These are phyloP conservation scores for Meteorus colon DNA, from an alignment of 2,888 invertebrate genomes.

Conservation along the genomic window DNA sequence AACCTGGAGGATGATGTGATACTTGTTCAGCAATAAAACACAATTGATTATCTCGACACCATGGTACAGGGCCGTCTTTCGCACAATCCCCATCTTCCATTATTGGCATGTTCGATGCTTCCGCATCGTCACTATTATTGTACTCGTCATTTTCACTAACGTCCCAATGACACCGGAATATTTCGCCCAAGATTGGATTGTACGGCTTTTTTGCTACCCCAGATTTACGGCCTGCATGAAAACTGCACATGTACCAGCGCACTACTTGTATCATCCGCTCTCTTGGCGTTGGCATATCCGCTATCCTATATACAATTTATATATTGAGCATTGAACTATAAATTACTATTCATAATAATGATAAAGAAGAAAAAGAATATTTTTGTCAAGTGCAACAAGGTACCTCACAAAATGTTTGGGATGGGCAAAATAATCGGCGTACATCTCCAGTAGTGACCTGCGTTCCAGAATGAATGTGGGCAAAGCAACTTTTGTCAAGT, in stretches of 20 bases:
- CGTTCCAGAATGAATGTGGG: slow-evolving; percentile 99
- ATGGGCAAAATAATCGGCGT: slow-evolving; percentile 99
- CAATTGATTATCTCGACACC: slow-evolving; percentile 90
- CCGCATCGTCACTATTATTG: slow-evolving; percentile 49
- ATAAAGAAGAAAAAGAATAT: slow-evolving; percentile 29
- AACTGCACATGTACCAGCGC: slow-evolving; percentile 98
- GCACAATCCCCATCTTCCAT: slow-evolving; percentile 66
- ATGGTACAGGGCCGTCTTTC: slow-evolving; percentile 91
- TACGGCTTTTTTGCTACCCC: slow-evolving; percentile 99
- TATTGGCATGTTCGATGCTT: background rate
- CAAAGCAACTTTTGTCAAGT: slow-evolving; percentile 97
- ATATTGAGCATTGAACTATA: slow-evolving; percentile 28
- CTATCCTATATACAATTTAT: slow-evolving; percentile 79
- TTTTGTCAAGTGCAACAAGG: slow-evolving; percentile 51
- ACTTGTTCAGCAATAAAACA: slow-evolving; percentile 98
- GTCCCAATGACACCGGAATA: slow-evolving; percentile 93
- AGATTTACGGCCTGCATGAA: slow-evolving; percentile 98
- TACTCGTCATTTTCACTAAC: slow-evolving; percentile 71
- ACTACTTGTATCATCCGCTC: slow-evolving; percentile 96
- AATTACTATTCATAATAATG: slow-evolving; percentile 1
- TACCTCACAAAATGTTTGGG: slow-evolving; percentile 96
- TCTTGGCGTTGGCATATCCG: slow-evolving; percentile 87
- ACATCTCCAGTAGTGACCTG: slow-evolving; percentile 98
- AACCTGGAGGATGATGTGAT: slow-evolving; percentile 98
- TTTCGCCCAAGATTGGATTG: slow-evolving; percentile 98